These are phyloP conservation scores for Octomys mimax DNA, from an alignment of 2,797 vertebrate species.

Conservation along the genomic window DNA sequence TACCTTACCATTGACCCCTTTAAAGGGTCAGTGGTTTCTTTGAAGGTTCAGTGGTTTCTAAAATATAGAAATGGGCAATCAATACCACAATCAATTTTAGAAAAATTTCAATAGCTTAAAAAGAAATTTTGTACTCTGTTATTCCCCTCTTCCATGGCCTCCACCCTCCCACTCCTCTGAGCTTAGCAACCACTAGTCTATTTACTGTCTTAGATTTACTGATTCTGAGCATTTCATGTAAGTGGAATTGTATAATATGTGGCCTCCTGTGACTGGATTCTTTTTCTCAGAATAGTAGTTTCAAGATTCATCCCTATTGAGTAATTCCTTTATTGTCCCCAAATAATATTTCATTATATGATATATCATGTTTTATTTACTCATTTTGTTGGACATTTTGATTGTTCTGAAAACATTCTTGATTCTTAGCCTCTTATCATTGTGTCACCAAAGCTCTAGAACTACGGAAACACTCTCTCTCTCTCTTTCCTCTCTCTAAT, in stretches of 20 bases:
- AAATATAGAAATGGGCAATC: background rate
- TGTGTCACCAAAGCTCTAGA: conserved; percentile 5
- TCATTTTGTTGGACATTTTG: background rate
- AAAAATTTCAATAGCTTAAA: background rate
- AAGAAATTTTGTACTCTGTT: background rate
- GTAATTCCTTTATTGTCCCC: background rate
- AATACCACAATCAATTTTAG: background rate
- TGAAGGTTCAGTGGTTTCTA: background rate
- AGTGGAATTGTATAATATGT: background rate
- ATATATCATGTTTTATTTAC: background rate
- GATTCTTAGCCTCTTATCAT: background rate
- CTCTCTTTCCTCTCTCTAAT: no score
- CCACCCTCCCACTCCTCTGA: background rate
- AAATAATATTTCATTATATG: background rate
- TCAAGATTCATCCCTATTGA: background rate
- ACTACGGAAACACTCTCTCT: background rate
- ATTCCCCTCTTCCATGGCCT: background rate
- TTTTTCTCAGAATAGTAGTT: background rate
- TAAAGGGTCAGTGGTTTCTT: background rate
- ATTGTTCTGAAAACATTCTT: conserved; percentile 3
- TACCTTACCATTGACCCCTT: background rate
- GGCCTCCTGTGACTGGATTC: background rate
- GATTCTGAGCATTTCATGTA: background rate
- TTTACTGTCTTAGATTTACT: background rate
- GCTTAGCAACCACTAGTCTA: background rate